Evolutionary conservation across 2,888 invertebrate genomes (phyloP), one percentile per base, ranked within the genome.

Genomic region (Pheosia gnoma): DNA sequence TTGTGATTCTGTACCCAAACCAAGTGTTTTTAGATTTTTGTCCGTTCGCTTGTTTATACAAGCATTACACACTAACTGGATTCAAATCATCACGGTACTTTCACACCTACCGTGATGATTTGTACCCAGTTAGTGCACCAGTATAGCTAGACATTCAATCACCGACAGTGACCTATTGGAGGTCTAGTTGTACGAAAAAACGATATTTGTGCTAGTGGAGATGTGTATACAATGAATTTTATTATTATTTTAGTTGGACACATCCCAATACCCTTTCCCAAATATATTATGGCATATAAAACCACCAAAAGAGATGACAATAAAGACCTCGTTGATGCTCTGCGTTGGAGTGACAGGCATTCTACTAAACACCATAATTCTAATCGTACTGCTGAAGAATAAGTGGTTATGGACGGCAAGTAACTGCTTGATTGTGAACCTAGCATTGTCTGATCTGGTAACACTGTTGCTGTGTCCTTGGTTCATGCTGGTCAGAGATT

Each of bases 401-500:
- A 94, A 94, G 53, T 94, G 95, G 78, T 85, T 97, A 8, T 94
- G 95, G 81, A 95, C 95, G 0, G 95, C 96, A 0, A 96, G 96
- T 11, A 97, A 97, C 85, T 90, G 95, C 47, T 90, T 97, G 58
- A 95, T 97, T 39, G 95, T 95, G 52, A 97, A 97, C 76, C 95
- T 97, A 95, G 96, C 97, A 0, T 78, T 95, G 0, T 95, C 96
- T 0, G 97, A 97, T 83, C 86, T 96, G 25, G 78, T 95, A 1
- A 95, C 95, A 0, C 83, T 96, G 4, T 66, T 96, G 0, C 88
- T 97, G 9, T 96, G 97, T 60, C 96, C 97, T 0, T 96, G 96
- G 95, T 95, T 97, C 76, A 96, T 97, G 87, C 89, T 98, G 67
- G 94, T 96, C 11, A 93, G 95, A 54, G 96, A 97, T 82, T 95